Evolutionary conservation across 1,140 invertebrate genomes (phyloP).

Genomic region (Philotrypesis tridentata): DNA sequence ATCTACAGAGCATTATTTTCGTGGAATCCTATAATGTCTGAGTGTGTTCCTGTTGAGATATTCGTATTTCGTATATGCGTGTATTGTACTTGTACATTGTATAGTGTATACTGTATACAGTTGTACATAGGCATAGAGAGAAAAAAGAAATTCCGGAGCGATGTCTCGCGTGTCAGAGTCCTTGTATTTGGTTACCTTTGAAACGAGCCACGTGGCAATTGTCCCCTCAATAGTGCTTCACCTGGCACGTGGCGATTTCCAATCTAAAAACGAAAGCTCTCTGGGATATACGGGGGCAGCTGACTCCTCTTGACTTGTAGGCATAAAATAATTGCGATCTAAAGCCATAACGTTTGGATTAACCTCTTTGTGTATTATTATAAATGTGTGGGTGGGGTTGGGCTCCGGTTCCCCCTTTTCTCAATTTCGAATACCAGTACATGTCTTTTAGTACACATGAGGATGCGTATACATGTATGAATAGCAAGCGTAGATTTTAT

Average conservation of each 20-base stretch:
- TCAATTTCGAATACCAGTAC: neutral
- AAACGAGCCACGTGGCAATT: constrained; percentile 60
- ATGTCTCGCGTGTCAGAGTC: neutral
- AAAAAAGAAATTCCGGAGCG: neutral
- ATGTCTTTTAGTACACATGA: neutral
- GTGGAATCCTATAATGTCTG: no score
- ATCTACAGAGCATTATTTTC: no score
- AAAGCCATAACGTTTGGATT: neutral
- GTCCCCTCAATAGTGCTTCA: constrained; percentile 59
- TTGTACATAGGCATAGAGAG: neutral
- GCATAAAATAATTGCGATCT: constrained; percentile 25
- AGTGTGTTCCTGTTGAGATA: no score
- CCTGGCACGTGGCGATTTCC: constrained; percentile 66
- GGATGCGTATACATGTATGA: no score
- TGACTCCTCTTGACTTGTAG: constrained; percentile 60
- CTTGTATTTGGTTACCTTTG: constrained; percentile 50
- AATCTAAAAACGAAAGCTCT: neutral
- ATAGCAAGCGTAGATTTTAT: no score
- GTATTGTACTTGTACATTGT: no score
- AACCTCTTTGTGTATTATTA: neutral
- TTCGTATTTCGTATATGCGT: neutral
- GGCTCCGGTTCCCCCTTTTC: neutral
- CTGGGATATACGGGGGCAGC: neutral
- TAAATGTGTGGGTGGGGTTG: no score
- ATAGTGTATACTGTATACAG: no score